Evolutionary conservation across 2,888 invertebrate species (phyloP), one percentile per base, ranked within the genome.

Genomic region (Zonitis immaculata): DNA sequence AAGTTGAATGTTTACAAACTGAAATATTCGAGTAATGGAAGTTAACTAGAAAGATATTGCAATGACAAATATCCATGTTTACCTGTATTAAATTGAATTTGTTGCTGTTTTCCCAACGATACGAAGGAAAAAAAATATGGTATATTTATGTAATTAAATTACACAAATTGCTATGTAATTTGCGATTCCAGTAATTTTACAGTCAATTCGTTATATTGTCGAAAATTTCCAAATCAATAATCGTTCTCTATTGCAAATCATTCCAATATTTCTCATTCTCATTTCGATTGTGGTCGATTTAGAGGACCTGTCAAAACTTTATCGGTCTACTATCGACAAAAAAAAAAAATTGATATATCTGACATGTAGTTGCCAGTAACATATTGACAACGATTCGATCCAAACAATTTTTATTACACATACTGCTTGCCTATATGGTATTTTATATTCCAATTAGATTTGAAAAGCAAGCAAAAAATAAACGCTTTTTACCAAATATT

Each of bases 281-380:
- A 28, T 47, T 50, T 50, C 18, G 42, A 39, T 56, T 55, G 56
- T 55, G 54, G 46, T 18, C 49, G 50, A 43, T 46, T 49, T 42
- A 46, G 52, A 52, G 57, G 51, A 57, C 59, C 54, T 59, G 59
- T 59, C 59, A 59, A 57, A 59, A 59, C 54, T 59, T 57, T 57
- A 59, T 57, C 52, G 57, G 59, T 48, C 52, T 47, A 54, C 52
- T 54, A 30, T 50, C n/a, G n/a, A n/a, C n/a, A n/a, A n/a, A n/a
- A n/a, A n/a, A n/a, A n/a, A n/a, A 16, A 57, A 57, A 57, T 59
- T 59, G 59, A 59, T 59, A 57, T 54, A 57, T 59, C 56, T 58
- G 56, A 52, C 57, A 54, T 56, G 53, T 44, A 35, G 18, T 50
- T 50, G 50, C 53, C 52, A 50, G 28, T 49, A 51, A 56, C 52